A percentile compares a stretch with the other conserved stretches of the same genome.
Conservation (phyloP, 1,140 invertebrate species). For the Gonatopus flavifemur region DNA sequence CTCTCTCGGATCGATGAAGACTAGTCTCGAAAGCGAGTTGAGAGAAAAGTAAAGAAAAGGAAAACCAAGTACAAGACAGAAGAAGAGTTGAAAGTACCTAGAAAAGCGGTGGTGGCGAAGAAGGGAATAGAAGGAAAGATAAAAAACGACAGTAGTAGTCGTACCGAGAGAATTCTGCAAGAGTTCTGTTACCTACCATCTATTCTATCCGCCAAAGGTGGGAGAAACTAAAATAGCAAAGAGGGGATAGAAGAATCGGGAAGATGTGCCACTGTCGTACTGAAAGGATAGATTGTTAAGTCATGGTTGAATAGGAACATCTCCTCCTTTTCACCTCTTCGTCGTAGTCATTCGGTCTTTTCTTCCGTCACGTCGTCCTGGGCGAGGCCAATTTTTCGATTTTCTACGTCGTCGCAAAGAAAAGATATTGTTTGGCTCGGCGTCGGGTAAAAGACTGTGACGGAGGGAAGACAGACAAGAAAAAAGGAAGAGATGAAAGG, state of each 20-base stretch:
- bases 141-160: conserved; percentile 3
- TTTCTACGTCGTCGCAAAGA: conserved; percentile 43
- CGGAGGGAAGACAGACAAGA: conserved; percentile 3
- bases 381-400: conserved; percentile 41
- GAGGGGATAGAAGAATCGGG: too few species aligned
- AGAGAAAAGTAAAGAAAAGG: conserved; percentile 7
- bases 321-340: conserved; percentile 32
- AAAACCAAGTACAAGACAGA: conserved; percentile 7
- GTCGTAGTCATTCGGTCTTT: conserved; percentile 34
- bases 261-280: conserved; percentile 34
- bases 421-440: conserved; percentile 44
- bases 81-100: background rate
- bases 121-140: conserved; percentile 5
- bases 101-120: background rate
- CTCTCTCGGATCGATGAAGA: conserved; percentile 22
- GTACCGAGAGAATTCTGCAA: background rate
- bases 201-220: too few species aligned
- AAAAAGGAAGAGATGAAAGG: background rate
- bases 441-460: conserved; percentile 1
- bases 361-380: conserved; percentile 34
- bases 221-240: too few species aligned
- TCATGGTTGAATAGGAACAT: conserved; percentile 38
- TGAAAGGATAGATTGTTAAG: conserved; percentile 50
- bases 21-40: conserved; percentile 1
- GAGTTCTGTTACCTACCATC: too few species aligned